These are phyloP conservation scores for Laticauda colubrina DNA, from an alignment of 2,113 vertebrate genomes.

Conservation along the genomic window DNA sequence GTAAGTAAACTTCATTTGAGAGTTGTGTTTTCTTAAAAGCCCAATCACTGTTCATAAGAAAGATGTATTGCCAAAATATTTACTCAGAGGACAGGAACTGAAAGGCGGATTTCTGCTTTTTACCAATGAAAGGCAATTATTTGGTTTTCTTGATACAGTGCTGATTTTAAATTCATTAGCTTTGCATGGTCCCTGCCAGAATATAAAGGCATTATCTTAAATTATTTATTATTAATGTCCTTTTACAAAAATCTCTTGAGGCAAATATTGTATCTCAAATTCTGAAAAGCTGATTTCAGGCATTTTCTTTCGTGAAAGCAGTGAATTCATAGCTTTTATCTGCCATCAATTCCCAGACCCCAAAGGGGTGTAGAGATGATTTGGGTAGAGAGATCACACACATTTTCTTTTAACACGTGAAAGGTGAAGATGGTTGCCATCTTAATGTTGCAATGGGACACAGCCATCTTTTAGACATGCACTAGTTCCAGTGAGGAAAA, in stretches of 20 bases:
- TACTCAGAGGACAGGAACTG: background rate
- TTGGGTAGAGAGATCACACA: background rate
- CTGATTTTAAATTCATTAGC: constrained; percentile 27
- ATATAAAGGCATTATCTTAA: background rate
- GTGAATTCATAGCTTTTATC: background rate
- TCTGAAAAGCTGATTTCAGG: background rate
- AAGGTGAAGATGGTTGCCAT: background rate
- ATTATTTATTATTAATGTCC: background rate
- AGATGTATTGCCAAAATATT: constrained; percentile 66
- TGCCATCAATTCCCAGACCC: background rate
- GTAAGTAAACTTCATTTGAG: constrained; percentile 79
- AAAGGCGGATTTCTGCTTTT: background rate
- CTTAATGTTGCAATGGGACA: background rate
- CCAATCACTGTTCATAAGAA: constrained; percentile 79
- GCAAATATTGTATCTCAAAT: background rate
- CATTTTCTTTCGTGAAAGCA: background rate
- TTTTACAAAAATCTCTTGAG: background rate
- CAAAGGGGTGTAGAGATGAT: background rate
- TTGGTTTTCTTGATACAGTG: background rate
- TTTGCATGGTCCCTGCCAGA: background rate
- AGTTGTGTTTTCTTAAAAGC: constrained; percentile 64
- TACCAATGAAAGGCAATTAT: background rate
- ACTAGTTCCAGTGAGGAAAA: background rate
- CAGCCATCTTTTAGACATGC: background rate
- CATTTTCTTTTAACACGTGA: background rate